phyloP scores from a whole-genome alignment of 2,113 vertebrate species.

The Murina feae region DNA sequence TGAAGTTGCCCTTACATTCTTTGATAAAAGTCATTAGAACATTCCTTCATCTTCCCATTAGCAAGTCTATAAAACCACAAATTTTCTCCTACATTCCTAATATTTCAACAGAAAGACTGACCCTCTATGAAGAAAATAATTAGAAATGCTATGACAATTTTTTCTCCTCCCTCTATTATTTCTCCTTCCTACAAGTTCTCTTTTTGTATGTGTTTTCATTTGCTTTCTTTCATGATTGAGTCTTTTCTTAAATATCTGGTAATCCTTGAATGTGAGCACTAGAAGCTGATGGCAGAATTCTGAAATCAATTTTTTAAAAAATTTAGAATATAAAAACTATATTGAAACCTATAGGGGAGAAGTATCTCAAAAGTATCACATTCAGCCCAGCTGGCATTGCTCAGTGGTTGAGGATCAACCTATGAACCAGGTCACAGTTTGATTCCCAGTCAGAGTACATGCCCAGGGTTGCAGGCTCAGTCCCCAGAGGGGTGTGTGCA shows the following conservation, averaged over 20 bases:
- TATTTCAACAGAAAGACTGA: neutral
- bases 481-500: no score
- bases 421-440: no score
- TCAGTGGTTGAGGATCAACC: no score
- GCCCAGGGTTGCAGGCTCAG: no score
- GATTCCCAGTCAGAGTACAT: no score
- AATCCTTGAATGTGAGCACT: neutral
- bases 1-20: neutral
- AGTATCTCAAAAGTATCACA: neutral
- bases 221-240: neutral
- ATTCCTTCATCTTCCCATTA: neutral
- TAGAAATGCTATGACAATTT: neutral
- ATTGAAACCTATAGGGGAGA: neutral
- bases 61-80: neutral
- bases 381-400: no score
- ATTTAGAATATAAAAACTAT: neutral
- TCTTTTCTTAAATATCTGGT: neutral
- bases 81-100: neutral
- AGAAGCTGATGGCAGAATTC: neutral
- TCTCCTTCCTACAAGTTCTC: neutral
- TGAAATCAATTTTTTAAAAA: neutral
- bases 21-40: neutral
- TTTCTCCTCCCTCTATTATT: neutral
- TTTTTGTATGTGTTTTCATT: neutral
- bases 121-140: neutral